These are phyloP conservation scores for Galerucella pusilla DNA, from an alignment of 2,888 invertebrate species.

Conservation along the genomic window DNA sequence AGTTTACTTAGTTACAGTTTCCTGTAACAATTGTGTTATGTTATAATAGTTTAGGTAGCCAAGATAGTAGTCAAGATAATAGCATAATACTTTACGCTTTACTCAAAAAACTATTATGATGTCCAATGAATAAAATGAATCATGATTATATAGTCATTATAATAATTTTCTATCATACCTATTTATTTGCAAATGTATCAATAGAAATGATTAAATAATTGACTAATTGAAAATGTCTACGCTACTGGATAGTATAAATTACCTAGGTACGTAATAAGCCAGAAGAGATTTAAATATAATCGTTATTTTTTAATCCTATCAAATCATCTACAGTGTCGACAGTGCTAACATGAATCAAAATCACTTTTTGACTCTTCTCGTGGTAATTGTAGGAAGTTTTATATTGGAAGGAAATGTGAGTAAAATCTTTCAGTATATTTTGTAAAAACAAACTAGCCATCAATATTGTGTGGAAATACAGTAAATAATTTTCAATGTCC, in stretches of 20 bases:
- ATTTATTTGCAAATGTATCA: not conserved
- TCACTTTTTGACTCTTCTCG: not conserved
- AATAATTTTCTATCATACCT: not conserved
- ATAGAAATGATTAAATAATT: not conserved
- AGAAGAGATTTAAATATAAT: slow-evolving; percentile 24
- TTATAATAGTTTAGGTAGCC: no score
- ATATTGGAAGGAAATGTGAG: slow-evolving; percentile 26
- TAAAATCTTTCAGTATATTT: not conserved
- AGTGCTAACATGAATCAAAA: slow-evolving; percentile 13
- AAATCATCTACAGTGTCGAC: not conserved
- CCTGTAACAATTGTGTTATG: no score
- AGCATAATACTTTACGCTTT: no score
- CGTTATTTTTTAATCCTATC: slow-evolving; percentile 3
- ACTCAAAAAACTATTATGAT: no score
- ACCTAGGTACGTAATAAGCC: slow-evolving; percentile 9
- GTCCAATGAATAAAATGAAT: not conserved
- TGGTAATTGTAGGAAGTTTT: slow-evolving; percentile 12
- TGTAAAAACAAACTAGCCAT: not conserved
- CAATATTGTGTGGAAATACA: no score
- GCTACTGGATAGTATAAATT: slow-evolving; percentile 9
- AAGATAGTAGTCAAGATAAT: no score
- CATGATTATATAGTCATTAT: not conserved
- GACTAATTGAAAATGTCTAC: not conserved
- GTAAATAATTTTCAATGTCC: no score
- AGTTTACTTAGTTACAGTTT: no score